Conservation (phyloP, 2,888 invertebrate species). For the Tenthredo livida region DNA sequence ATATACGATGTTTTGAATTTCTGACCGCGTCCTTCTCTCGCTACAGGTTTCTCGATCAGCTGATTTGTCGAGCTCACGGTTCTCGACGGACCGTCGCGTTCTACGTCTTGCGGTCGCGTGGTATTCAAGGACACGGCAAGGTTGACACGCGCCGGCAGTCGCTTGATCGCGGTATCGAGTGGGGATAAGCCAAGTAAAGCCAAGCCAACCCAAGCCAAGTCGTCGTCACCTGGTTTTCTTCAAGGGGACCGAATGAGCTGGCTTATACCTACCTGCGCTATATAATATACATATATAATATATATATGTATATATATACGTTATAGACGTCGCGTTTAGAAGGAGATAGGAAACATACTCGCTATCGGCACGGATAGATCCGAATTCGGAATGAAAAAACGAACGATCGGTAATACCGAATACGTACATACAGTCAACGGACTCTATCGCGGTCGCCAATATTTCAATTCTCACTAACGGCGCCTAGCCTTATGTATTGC, state of each 20-base stretch:
- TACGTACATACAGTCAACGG: slow-evolving; percentile 34
- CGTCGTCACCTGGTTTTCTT: slow-evolving; percentile 32
- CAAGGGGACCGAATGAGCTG: neutral
- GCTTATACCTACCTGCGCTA: neutral
- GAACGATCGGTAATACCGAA: neutral
- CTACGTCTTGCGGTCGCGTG: slow-evolving; percentile 75
- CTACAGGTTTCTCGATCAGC: slow-evolving; percentile 60
- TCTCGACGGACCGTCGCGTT: slow-evolving; percentile 58
- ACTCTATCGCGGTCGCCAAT: slow-evolving; percentile 43
- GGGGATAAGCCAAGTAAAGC: slow-evolving; percentile 16
- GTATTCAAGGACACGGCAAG: slow-evolving; percentile 76
- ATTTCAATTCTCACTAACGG: slow-evolving; percentile 5
- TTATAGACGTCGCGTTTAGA: neutral
- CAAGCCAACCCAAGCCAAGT: neutral
- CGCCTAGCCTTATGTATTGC: slow-evolving; percentile 12
- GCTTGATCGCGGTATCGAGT: slow-evolving; percentile 14
- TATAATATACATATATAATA: neutral
- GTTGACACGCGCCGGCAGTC: slow-evolving; percentile 76
- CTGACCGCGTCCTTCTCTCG: slow-evolving; percentile 29
- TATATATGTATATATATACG: neutral
- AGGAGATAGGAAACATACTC: neutral
- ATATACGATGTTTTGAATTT: neutral
- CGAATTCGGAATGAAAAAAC: slow-evolving; percentile 29
- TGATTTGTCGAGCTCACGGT: slow-evolving; percentile 63
- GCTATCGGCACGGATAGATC: neutral